phyloP scores from a whole-genome alignment of 2,888 invertebrate species.

The Anorthoa munda region DNA sequence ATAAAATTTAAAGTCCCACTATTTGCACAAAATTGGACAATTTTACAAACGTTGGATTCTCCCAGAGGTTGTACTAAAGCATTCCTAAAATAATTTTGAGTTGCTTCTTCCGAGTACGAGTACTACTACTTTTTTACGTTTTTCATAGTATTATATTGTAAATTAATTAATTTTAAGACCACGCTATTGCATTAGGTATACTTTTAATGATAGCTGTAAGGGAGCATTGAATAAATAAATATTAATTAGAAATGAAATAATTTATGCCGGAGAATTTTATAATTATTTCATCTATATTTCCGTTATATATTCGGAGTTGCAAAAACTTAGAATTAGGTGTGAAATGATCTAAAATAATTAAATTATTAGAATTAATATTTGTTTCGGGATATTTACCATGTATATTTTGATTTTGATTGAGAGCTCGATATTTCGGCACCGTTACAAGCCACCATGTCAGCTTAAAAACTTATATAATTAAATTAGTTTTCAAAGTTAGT shows the following conservation, averaged over 20 bases:
- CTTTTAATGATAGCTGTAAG: too few species aligned
- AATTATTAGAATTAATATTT: too few species aligned
- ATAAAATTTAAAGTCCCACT: background rate
- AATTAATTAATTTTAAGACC: too few species aligned
- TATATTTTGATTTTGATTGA: too few species aligned
- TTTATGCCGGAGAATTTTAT: background rate
- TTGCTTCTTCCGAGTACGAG: background rate
- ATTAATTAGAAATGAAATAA: background rate
- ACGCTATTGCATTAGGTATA: too few species aligned
- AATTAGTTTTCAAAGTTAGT: background rate
- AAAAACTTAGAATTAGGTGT: background rate
- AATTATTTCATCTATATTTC: background rate
- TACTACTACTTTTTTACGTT: too few species aligned
- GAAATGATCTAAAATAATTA: background rate
- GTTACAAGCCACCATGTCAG: too few species aligned
- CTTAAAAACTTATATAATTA: too few species aligned
- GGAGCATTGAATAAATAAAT: too few species aligned
- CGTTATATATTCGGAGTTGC: background rate
- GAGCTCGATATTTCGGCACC: too few species aligned
- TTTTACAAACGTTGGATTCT: background rate
- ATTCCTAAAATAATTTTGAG: constrained; percentile 4
- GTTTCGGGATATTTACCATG: too few species aligned
- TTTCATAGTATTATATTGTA: too few species aligned
- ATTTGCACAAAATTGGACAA: constrained; percentile 8
- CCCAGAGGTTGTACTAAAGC: background rate